Evolutionary conservation across 2,797 vertebrate species (phyloP).

Genomic region (Halcyon leucocephala): DNA sequence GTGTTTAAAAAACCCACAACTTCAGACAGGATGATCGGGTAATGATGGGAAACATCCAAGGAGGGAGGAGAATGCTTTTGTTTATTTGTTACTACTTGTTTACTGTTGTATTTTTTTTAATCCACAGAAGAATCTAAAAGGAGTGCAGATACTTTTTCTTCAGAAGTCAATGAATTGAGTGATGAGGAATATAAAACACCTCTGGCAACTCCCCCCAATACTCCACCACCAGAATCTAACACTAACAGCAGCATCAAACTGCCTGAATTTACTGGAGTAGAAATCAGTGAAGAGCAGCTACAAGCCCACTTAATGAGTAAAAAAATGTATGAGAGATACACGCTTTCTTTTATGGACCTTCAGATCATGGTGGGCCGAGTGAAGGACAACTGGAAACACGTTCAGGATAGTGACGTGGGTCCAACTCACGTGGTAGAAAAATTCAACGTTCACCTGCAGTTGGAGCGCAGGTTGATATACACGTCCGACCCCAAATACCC

Average conservation of each 20-base stretch:
- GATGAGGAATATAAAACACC: constrained; percentile 98
- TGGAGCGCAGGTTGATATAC: constrained; percentile 94
- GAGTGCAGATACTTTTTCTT: constrained; percentile 69
- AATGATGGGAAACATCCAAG: background rate
- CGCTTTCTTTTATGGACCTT: constrained; percentile 93
- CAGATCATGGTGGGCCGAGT: constrained; percentile 97
- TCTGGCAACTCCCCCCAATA: constrained; percentile 90
- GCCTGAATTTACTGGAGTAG: constrained; percentile 77
- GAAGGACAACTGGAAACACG: constrained; percentile 96
- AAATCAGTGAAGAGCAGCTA: constrained; percentile 81
- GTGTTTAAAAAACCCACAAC: background rate
- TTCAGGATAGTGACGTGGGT: constrained; percentile 93
- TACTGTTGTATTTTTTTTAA: background rate
- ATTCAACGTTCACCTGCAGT: constrained; percentile 93
- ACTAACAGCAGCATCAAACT: constrained; percentile 63
- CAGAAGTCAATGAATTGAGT: constrained; percentile 89
- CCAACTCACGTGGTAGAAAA: constrained; percentile 98
- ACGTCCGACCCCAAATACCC: constrained; percentile 97
- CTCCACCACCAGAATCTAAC: constrained; percentile 85
- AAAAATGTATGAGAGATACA: constrained; percentile 94
- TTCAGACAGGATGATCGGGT: background rate
- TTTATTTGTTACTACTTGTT: background rate
- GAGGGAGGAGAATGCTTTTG: background rate
- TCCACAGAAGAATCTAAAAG: constrained; percentile 80
- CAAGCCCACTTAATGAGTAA: constrained; percentile 85